Conservation (phyloP, 2,888 invertebrate species). For the Lithosia quadra region DNA sequence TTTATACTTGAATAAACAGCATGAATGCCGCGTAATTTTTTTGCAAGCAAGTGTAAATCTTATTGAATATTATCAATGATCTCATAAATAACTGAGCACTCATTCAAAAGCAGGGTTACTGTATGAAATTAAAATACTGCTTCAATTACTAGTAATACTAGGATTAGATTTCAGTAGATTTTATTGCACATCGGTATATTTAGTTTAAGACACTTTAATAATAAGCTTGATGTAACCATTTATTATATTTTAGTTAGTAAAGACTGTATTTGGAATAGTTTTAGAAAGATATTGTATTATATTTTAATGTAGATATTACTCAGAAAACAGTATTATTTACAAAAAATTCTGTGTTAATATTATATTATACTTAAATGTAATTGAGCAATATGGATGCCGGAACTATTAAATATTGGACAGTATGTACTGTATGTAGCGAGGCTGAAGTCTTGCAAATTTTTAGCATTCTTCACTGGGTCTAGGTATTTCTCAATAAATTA, state of each 20-base stretch:
- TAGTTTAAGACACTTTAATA: background rate
- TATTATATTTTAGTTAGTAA: conserved; percentile 23
- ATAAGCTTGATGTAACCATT: background rate
- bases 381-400: background rate
- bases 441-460: too few species aligned
- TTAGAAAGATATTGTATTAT: conserved; percentile 15
- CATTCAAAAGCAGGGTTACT: conserved; percentile 77
- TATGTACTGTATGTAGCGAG: too few species aligned
- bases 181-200: conserved; percentile 23
- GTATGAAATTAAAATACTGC: conserved; percentile 66
- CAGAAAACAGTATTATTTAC: conserved; percentile 11
- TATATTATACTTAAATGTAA: too few species aligned
- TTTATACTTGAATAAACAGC: background rate
- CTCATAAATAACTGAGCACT: conserved; percentile 69
- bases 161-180: conserved; percentile 68
- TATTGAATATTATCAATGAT: conserved; percentile 56
- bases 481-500: too few species aligned
- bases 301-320: conserved; percentile 1
- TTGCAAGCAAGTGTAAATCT: conserved; percentile 54
- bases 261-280: conserved; percentile 25
- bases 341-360: background rate
- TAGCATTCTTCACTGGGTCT: too few species aligned
- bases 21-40: conserved; percentile 35
- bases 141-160: conserved; percentile 77
- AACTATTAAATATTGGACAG: background rate